Conservation (phyloP, 2,888 invertebrate genomes). For the Doris montereyensis region DNA sequence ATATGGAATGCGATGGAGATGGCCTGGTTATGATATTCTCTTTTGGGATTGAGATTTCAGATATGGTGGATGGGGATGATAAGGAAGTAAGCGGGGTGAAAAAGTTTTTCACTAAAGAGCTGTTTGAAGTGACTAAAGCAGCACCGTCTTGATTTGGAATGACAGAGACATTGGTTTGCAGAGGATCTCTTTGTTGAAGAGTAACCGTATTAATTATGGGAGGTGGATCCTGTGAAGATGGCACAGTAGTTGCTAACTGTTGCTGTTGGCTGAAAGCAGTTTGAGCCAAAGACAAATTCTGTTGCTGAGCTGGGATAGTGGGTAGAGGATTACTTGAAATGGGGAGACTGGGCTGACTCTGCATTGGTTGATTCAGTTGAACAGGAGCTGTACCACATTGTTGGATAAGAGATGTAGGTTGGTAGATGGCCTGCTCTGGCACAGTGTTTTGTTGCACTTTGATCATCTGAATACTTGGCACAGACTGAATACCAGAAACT, state of each 20-base stretch:
- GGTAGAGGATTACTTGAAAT: not conserved
- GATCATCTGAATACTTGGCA: conserved; percentile 35
- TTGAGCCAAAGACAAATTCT: too few relatives aligned
- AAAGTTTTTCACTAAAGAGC: not conserved
- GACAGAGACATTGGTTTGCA: not conserved
- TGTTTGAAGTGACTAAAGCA: not conserved
- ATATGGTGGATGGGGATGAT: not conserved
- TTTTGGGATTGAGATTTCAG: too few relatives aligned
- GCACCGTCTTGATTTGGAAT: not conserved
- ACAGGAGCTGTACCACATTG: not conserved
- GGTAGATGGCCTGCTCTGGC: not conserved
- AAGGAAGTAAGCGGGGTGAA: not conserved
- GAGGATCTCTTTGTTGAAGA: too few relatives aligned
- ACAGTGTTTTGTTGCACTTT: conserved; percentile 34
- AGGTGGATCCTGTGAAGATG: not conserved
- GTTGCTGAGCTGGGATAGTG: not conserved
- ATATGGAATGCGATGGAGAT: not conserved
- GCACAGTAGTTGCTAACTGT: not conserved
- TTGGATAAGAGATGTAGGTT: too few relatives aligned
- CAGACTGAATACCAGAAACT: conserved; percentile 14
- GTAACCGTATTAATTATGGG: not conserved
- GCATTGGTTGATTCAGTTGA: not conserved
- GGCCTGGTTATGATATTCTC: too few relatives aligned
- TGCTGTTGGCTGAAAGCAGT: too few relatives aligned
- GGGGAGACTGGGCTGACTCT: not conserved